These are phyloP conservation scores for Stenurella melanura DNA, from an alignment of 2,888 invertebrate genomes.

Conservation along the genomic window DNA sequence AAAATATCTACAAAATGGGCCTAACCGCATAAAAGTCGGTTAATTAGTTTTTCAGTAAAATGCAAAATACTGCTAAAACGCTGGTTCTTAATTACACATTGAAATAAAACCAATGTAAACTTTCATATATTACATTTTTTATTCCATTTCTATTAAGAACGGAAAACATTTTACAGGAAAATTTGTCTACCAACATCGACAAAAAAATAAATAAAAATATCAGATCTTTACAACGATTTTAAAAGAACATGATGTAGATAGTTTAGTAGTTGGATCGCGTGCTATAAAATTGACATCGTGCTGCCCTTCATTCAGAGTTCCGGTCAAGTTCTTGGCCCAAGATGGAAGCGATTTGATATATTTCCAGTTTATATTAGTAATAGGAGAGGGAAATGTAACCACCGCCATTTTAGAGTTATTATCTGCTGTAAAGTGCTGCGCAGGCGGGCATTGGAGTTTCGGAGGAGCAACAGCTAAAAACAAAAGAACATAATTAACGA, in stretches of 20 bases:
- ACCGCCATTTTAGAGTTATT: conserved; percentile 12
- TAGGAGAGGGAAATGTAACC: conserved; percentile 64
- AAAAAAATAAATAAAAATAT: neutral
- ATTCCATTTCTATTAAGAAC: neutral
- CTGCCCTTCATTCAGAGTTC: conserved; percentile 73
- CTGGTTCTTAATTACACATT: no score
- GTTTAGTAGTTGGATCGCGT: conserved; percentile 73
- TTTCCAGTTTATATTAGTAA: conserved; percentile 76
- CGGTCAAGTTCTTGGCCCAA: conserved; percentile 74
- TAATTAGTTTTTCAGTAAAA: no score
- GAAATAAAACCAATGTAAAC: neutral
- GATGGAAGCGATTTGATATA: conserved; percentile 74
- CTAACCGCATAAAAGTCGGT: no score
- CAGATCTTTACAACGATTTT: conserved; percentile 47
- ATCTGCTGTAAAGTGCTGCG: conserved; percentile 67
- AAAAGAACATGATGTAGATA: conserved; percentile 59
- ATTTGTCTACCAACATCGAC: neutral
- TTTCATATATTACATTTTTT: neutral
- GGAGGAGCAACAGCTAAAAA: conserved; percentile 42
- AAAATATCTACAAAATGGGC: no score
- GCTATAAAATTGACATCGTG: conserved; percentile 75
- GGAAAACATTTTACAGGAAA: neutral
- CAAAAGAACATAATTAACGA: neutral
- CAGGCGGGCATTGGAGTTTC: conserved; percentile 73
- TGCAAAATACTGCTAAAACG: no score